A percentile compares a stretch with the other conserved stretches of the same genome.
Evolutionary conservation across 2,113 vertebrate species (phyloP).

Genomic region (Hoplias malabaricus): DNA sequence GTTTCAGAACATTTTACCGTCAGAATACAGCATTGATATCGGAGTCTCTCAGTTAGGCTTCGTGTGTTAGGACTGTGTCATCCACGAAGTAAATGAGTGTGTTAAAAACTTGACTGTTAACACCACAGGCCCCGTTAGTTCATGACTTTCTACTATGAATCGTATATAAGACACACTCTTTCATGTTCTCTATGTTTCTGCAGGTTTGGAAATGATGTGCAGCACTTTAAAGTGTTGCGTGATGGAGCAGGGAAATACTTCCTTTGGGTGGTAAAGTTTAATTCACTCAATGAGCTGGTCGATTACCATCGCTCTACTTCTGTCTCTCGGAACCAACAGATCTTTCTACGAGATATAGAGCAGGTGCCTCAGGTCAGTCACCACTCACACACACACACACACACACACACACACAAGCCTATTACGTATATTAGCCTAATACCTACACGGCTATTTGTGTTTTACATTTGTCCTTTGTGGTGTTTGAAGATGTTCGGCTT

Average conservation of each 20-base stretch:
- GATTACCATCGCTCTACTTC: slow-evolving; percentile 98
- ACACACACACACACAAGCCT: not conserved
- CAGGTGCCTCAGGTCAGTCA: slow-evolving; percentile 92
- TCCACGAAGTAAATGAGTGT: too few relatives aligned
- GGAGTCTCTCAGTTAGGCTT: too few relatives aligned
- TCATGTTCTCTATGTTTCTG: not conserved
- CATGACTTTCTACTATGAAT: not conserved
- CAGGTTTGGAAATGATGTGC: slow-evolving; percentile 97
- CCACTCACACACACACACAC: not conserved
- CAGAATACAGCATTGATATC: too few relatives aligned
- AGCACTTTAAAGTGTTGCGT: slow-evolving; percentile 98
- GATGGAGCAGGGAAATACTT: slow-evolving; percentile 98
- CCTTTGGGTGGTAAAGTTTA: slow-evolving; percentile 99
- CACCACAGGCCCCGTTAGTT: too few relatives aligned
- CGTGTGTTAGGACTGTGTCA: too few relatives aligned
- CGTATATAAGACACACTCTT: not conserved
- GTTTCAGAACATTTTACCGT: too few relatives aligned
- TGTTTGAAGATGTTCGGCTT: too few relatives aligned
- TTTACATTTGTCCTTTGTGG: too few relatives aligned
- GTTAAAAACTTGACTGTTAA: too few relatives aligned
- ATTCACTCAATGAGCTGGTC: slow-evolving; percentile 96
- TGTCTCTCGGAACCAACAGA: slow-evolving; percentile 98
- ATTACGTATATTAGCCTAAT: not conserved
- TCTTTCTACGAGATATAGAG: slow-evolving; percentile 97
- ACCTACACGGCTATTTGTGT: too few relatives aligned